Base-by-base conservation (phyloP, 2,888 invertebrate species). In the Sericinus montela region DNA sequence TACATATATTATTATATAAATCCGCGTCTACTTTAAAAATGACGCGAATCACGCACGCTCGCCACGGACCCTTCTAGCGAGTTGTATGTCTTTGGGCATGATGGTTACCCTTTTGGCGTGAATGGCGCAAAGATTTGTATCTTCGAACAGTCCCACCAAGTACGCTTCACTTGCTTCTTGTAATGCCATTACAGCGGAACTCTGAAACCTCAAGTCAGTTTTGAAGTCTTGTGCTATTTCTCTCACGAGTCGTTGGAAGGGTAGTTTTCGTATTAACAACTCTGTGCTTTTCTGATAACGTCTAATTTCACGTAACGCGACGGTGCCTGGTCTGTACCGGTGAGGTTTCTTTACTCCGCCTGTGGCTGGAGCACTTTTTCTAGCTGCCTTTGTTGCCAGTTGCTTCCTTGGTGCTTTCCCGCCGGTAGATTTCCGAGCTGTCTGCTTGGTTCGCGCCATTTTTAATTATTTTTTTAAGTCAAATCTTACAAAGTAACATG, bases 171-270 rank as follows among this genome's bases (percentile, higher is more conserved):
- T 87, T 0, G 90, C 90, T 57, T 91, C 91, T 59, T 93, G 93
- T 16, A 93, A 76, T 46, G 93, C 93, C 81, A 92, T 91, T 3
- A 93, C 92, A 3, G 93, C 93, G 0, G 93, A 92, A 58, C 91
- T 92, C 71, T 94, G 93, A 73, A 94, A 94, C 30, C 93, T 75
- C 8, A 94, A 72, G 62, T 93, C 93, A 0, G 92, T 91, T 67
- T 94, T 94, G 85, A 93, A 94, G 62, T 94, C 93, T 57, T 94
- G 93, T 0, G 94, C 93, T 40, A 94, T 93, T 70, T 94, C 94
- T 62, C 93, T 80, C 11, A 94, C 94, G 10, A 94, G 75, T 32
- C 93, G 89, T 67, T 94, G 94, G 77, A 94, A 94, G 0, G 94
- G 94, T 39, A 94, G 74, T 67, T 94, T 94, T 52, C 93, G 83